Base-by-base conservation (phyloP, 2,797 vertebrate genomes). In the Taeniopygia guttata region DNA sequence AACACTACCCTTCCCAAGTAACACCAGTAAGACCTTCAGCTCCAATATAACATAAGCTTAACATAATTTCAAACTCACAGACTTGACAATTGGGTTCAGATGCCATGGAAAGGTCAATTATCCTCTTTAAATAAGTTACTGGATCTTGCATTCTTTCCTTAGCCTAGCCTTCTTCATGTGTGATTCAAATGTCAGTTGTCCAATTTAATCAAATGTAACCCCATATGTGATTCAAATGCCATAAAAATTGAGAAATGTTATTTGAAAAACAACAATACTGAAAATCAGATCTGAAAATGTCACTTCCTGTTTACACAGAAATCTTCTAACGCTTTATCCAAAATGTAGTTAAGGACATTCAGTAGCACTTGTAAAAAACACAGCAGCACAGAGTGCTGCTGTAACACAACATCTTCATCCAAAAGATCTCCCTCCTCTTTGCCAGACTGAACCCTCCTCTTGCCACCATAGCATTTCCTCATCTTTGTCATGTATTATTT, bases 121-220 rank as follows among this genome's bases (percentile, higher is more conserved):
- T 9, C 29, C 60, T 82, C 87, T 93, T 88, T 75, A 76, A 92
- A 60, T 70, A 88, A 83, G 76, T 88, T 89, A 94, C 54, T 34
- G 75, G 76, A 58, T 82, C 45, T 79, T 14, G 2, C 70, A 27
- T 86, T 88, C 77, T 73, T 75, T 67, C 55, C 66, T 63, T 58
- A 73, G 74, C n/a, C 36, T 52, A 19, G 52, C 46, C 43, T 42
- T 88, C 89, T 46, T 84, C 91, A 81, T 43, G 30, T 45, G 70
- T 27, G 64, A 91, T 87, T 94, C 85, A 97, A 95, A 94, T 87
- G 83, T 90, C 83, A 84, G 77, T 64, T 60, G 74, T 82, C 87
- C 76, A 40, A 84, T 86, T 91, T 84, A 91, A 96, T 90, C 70
- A 84, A 79, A 89, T 30, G n/a, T 32, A 78, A 84, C 38, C 34